Evolutionary conservation across 2,113 vertebrate species (phyloP).

Genomic region (Tragelaphus imberbis): DNA sequence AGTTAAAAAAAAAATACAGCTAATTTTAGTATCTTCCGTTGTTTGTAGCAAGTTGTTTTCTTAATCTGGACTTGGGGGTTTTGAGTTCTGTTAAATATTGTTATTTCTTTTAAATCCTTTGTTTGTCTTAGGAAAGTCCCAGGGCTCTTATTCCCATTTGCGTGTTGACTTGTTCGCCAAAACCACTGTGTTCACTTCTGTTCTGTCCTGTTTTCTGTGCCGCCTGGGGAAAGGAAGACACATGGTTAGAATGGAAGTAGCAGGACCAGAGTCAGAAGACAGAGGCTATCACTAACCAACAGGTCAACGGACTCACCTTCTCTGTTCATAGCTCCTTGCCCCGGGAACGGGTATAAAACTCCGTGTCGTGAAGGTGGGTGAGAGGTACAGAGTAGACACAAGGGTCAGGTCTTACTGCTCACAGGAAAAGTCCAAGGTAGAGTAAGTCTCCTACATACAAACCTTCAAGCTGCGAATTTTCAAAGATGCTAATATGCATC

Average conservation of each 20-base stretch:
- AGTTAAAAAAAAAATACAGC: background rate
- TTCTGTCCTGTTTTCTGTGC: background rate
- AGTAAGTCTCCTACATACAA: background rate
- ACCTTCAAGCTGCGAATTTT: background rate
- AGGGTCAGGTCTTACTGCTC: background rate
- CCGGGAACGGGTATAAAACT: background rate
- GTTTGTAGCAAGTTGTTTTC: conserved; percentile 25
- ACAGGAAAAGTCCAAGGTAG: background rate
- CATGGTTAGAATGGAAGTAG: background rate
- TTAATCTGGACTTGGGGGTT: conserved; percentile 28
- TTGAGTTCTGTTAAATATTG: conserved; percentile 45
- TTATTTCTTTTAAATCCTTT: conserved; percentile 45
- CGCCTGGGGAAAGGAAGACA: background rate
- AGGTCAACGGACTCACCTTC: background rate
- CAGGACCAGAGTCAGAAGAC: background rate
- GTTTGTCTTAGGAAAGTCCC: conserved; percentile 57
- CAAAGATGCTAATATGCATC: background rate
- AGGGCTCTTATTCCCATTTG: background rate
- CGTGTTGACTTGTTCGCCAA: background rate
- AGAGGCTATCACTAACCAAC: background rate
- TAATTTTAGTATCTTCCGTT: background rate
- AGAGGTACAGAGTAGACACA: background rate
- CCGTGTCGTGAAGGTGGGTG: background rate
- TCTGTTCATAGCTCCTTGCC: background rate
- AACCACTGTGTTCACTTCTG: background rate